Base-by-base conservation (phyloP, 2,888 invertebrate genomes). In the Tanaodytes sp. region DNA sequence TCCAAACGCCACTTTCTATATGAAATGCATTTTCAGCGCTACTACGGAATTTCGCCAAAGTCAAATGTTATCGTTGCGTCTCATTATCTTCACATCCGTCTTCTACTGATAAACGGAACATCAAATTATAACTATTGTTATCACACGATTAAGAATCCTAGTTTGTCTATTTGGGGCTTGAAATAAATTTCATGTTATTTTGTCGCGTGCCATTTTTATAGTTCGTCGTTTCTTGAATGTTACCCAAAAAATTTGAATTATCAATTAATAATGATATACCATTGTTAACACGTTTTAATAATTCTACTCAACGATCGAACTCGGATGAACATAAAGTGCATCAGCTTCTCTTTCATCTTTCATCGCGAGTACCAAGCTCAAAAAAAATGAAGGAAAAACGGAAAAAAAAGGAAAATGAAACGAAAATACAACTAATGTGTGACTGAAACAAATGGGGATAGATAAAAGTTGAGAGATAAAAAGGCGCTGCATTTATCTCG, bases 361-460 rank as follows among this genome's bases (percentile, higher is more conserved):
- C n/a, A n/a, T n/a, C n/a, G n/a, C n/a, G n/a, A n/a, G n/a, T n/a
- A n/a, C n/a, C n/a, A n/a, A n/a, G n/a, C n/a, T 36, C 36, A 5
- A 20, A 19, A 36, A 30, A 42, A 45, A 40, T 37, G 36, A 20
- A 45, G 23, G 45, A 43, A 51, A 39, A 40, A 37, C 15, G 55
- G 45, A 45, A 45, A 62, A 68, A 48, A 58, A 68, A 63, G 54
- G 48, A 45, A n/a, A 63, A 68, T 46, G 39, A 69, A 59, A 69
- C n/a, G n/a, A n/a, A n/a, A n/a, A n/a, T n/a, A n/a, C n/a, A n/a
- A n/a, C n/a, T n/a, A 59, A 63, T 59, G 40, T 63, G 49, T 20
- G 64, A 70, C 68, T 58, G 46, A 74, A 63, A 64, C 69, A n/a
- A n/a, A n/a, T n/a, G n/a, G 61, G 69, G 57, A 19, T 37, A 54